Evolutionary conservation across 1,140 invertebrate genomes (phyloP), one percentile per base, ranked within the genome.

Genomic region (Drosophila baimaii): DNA sequence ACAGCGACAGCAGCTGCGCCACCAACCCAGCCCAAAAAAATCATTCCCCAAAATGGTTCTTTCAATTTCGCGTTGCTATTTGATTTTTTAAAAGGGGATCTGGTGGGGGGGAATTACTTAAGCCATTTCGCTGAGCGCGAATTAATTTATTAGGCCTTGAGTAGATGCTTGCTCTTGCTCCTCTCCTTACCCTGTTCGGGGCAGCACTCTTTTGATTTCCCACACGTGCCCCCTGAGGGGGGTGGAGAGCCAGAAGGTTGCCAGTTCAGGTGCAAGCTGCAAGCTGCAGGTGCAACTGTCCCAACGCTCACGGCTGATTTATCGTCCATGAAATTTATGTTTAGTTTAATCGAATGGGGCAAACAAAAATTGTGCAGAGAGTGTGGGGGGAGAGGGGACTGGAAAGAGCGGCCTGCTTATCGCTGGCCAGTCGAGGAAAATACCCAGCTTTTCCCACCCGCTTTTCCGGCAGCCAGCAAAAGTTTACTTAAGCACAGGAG

Each of bases 261-360:
- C 17, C 35, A 31, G 46, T 12, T 33, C 25, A 43, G 61, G 39
- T 61, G 47, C 41, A 61, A 31, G 33, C 52, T 55, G 72, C 61
- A 72, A 41, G 73, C 54, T 77, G 73, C 75, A 77, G 54, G 73
- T 77, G 74, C 74, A 77, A 77, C 73, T 77, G 47, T 66, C 64
- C 51, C 74, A 77, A 65, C 80, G 77, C 81, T 84, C 72, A 68
- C 66, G 77, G 76, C 81, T 84, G 81, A 84, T 84, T 84, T 84
- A 84, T 84, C 63, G 81, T 79, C 76, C 81, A 84, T 84, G 75
- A 84, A 84, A 84, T 84, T 84, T 84, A 84, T 84, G 81, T 84
- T 84, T 84, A 84, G 81, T 84, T 84, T 84, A 84, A 84, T 84
- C 81, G 81, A 84, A 84, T 79, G 76, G 81, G 77, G 81, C 81